Percentiles rank a stretch among this genome's conserved stretches.
Evolutionary conservation across 2,113 vertebrate species (phyloP).

Genomic region (Gambusia affinis): DNA sequence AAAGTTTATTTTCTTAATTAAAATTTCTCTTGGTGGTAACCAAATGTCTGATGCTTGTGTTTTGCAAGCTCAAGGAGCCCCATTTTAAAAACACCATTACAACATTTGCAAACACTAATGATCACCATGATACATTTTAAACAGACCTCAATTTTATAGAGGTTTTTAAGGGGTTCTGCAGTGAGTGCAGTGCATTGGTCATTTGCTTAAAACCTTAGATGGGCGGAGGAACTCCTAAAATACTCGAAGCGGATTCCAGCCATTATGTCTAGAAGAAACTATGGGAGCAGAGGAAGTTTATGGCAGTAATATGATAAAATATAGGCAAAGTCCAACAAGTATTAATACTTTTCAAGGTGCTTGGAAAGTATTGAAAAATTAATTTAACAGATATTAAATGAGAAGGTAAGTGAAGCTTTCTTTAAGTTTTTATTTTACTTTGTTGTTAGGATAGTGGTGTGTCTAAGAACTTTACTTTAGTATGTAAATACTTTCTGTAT

Average conservation of each 20-base stretch:
- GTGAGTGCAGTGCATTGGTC: constrained; percentile 59
- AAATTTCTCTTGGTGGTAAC: constrained; percentile 22
- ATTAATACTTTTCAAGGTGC: not conserved
- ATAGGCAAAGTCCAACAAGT: not conserved
- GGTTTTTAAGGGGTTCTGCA: constrained; percentile 50
- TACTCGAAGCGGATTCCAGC: constrained; percentile 25
- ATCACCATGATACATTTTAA: constrained; percentile 4
- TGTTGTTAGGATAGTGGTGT: too few relatives aligned
- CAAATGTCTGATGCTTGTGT: constrained; percentile 12
- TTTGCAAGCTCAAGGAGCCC: constrained; percentile 7
- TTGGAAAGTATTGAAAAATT: too few relatives aligned
- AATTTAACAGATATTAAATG: too few relatives aligned
- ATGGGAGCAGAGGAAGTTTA: constrained; percentile 8
- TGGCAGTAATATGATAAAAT: not conserved
- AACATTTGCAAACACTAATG: constrained; percentile 18
- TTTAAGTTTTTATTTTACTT: too few relatives aligned
- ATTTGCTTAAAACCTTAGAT: constrained; percentile 65
- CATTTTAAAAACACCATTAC: constrained; percentile 22
- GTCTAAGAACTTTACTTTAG: too few relatives aligned
- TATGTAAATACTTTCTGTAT: not conserved
- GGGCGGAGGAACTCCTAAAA: constrained; percentile 49
- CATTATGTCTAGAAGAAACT: constrained; percentile 27
- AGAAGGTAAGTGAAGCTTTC: too few relatives aligned
- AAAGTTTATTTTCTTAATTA: constrained; percentile 42
- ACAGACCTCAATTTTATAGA: constrained; percentile 47